Conservation (phyloP, 1,140 invertebrate genomes). For the Eulimnadia texana region DNA sequence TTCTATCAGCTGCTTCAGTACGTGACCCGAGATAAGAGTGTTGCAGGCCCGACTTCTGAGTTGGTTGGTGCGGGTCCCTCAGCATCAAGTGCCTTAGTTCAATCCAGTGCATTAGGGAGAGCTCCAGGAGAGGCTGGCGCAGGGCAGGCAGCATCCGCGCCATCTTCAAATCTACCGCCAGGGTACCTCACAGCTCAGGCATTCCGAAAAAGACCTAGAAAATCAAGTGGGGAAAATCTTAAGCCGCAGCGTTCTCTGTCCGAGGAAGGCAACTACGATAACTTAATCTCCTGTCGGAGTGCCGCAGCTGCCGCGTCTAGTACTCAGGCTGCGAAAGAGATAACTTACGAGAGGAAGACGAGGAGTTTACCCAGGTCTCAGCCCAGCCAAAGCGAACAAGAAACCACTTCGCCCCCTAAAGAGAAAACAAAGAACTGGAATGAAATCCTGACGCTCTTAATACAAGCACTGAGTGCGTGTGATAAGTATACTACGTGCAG, state of each 20-base stretch:
- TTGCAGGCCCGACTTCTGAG: neutral
- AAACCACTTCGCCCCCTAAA: neutral
- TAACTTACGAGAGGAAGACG: neutral
- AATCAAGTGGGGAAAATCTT: neutral
- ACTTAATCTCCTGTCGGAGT: neutral
- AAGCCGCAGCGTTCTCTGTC: slow-evolving; percentile 1
- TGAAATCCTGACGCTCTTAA: slow-evolving; percentile 3
- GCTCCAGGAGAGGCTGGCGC: neutral
- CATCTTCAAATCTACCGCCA: neutral
- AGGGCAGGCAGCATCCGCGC: neutral
- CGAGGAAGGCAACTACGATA: slow-evolving; percentile 6
- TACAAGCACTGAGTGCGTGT: slow-evolving; percentile 3
- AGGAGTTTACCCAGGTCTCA: neutral
- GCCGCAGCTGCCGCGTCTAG: neutral
- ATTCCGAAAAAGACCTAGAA: neutral
- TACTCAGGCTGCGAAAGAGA: neutral
- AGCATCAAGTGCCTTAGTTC: slow-evolving; percentile 9
- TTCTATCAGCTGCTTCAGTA: slow-evolving; percentile 11
- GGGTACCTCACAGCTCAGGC: slow-evolving; percentile 7
- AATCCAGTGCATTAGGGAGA: neutral
- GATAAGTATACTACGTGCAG: neutral
- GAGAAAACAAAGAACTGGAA: neutral
- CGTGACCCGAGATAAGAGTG: neutral
- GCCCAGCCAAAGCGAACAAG: neutral
- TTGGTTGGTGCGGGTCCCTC: neutral